Base-by-base conservation (phyloP, 2,888 invertebrate genomes). In the Steinernema carpocapsae region DNA sequence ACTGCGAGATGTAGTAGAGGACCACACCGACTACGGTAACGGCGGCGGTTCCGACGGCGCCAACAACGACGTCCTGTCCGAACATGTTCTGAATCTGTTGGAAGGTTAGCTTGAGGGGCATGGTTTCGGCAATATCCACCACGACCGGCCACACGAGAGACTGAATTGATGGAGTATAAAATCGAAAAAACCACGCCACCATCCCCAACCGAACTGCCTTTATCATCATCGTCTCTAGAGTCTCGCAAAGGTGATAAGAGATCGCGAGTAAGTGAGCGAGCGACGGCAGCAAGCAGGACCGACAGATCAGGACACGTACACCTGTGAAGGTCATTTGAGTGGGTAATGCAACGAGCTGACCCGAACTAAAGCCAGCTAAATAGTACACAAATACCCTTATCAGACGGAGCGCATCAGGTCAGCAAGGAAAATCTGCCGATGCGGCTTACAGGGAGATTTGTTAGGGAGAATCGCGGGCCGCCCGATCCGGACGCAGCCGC, bases 1-100 rank as follows among this genome's bases (percentile, higher is more conserved):
- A 29, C 42, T 72, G 45, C 75, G 72, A 45, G 64, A 64, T 64
- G 64, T 64, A 64, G 64, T 64, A 64, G 32, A 64, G 24, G 29
- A 64, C 64, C 12, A n/a, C 64, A 4, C 64, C 64, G 64, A 64
- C 64, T 17, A 64, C 32, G 32, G 64, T 64, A n/a, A 64, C 64
- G 64, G 64, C 64, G 29, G 29, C 64, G 19, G 64, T 64, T 22
- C 64, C 64, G 14, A 64, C 64, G 29, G 64, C 29, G 7, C 64
- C 64, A 26, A 64, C 37, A 29, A 64, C 64, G 64, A 64, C 22
- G 17, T 64, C 64, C 26, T 64, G 64, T 26, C 64, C 64, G 32
- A 32, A 64, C 64, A 64, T 64, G 64, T 64, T 64, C 37, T 52
- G 52, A 52, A 52, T 19, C 12, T 52, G 19, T 22, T 48, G 17